Percentiles rank a stretch among this genome's conserved stretches.
phyloP scores from a whole-genome alignment of 1,140 invertebrate species.

The Lethrus apterus region DNA sequence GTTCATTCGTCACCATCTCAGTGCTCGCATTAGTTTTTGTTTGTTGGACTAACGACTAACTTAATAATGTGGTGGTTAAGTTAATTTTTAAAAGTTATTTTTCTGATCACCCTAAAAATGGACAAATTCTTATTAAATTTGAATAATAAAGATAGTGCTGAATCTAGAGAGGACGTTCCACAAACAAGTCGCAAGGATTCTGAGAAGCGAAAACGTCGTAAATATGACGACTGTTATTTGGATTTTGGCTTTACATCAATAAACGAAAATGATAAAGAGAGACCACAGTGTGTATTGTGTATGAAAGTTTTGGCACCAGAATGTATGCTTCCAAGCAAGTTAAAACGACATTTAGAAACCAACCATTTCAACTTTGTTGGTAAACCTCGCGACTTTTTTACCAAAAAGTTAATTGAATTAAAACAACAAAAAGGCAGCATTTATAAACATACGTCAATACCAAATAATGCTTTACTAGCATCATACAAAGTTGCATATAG shows the following conservation, averaged over 20 bases:
- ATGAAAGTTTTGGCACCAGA: conserved; percentile 18
- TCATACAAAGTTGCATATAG: conserved; percentile 4
- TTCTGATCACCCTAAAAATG: conserved; percentile 7
- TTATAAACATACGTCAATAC: conserved; percentile 5
- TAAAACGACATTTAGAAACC: conserved; percentile 14
- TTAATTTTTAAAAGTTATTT: conserved; percentile 5
- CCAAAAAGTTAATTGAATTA: conserved; percentile 7
- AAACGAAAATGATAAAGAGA: conserved; percentile 15
- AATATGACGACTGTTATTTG: too few species aligned
- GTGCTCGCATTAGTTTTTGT: conserved; percentile 5
- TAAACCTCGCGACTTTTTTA: conserved; percentile 7
- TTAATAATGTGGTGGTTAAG: conserved; percentile 7
- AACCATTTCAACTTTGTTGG: conserved; percentile 4
- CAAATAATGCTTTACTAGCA: background rate
- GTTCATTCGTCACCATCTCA: conserved; percentile 7
- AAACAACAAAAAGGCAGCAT: conserved; percentile 7
- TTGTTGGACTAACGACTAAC: conserved; percentile 5
- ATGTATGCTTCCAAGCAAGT: conserved; percentile 9
- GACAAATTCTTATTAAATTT: too few species aligned
- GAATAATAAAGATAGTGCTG: conserved; percentile 7
- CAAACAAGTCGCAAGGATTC: conserved; percentile 2
- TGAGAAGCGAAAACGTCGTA: conserved; percentile 6
- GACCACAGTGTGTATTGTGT: conserved; percentile 16
- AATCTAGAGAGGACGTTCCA: too few species aligned
- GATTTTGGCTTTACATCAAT: conserved; percentile 5